Base-by-base conservation (phyloP, 2,113 vertebrate genomes). In the Nesoenas mayeri region DNA sequence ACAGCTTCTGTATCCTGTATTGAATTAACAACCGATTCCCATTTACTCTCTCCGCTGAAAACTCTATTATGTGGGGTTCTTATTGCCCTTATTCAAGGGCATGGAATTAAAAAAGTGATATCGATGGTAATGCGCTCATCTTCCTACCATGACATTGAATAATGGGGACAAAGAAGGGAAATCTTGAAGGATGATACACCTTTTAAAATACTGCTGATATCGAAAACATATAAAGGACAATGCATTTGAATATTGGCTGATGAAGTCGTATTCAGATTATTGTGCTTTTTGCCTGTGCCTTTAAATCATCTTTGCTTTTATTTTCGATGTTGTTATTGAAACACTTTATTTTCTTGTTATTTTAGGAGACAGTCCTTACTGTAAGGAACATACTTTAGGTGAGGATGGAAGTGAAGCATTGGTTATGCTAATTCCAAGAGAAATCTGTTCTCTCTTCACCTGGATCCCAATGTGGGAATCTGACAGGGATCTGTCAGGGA, bases 101-200 rank as follows among this genome's bases (percentile, higher is more conserved):
- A 97, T 75, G 91, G 95, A 97, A 96, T 97, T 97, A 97, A 97
- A 98, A 97, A 97, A 97, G 95, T 94, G 89, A 94, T 93, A 82
- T 83, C 21, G 61, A 96, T 83, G 94, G 88, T 96, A 93, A 97
- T 97, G 91, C 93, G 89, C 94, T 96, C 71, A 87, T 90, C 70
- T 88, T 40, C 94, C 70, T 88, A 72, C 83, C 94, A 29, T 93
- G 94, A 90, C 96, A 95, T 61, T 97, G 96, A 98, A 97, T 95
- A 97, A 97, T 96, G 94, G 89, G 85, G 93, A 96, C 95, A 96
- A 93, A 82, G 93, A 95, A 97, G 94, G 81, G 95, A 94, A 97
- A 79, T 97, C 90, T 91, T 95, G 90, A 97, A 80, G 40, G 96
- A 96, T 89, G 96, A 94, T 95, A 93, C 6, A 73, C 95, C 93